phyloP scores from a whole-genome alignment of 2,797 vertebrate genomes.

The Enoplosus armatus region DNA sequence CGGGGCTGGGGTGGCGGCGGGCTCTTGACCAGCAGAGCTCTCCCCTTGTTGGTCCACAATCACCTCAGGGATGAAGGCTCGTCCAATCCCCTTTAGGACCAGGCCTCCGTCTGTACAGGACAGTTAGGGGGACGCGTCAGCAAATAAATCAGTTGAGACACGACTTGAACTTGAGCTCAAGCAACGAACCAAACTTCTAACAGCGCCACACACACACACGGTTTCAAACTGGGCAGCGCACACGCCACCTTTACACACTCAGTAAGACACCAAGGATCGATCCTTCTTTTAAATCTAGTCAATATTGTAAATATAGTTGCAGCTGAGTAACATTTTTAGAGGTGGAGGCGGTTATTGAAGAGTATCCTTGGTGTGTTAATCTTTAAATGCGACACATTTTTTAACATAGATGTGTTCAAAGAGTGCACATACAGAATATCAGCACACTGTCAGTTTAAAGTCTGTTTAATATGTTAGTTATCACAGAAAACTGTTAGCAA shows the following conservation, averaged over 20 bases:
- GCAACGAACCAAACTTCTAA: constrained; percentile 8
- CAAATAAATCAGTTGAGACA: constrained; percentile 10
- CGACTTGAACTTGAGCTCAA: constrained; percentile 1
- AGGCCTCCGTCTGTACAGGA: constrained; percentile 84
- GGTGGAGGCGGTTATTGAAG: constrained; percentile 6
- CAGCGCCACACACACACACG: constrained; percentile 5
- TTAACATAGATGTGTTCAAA: neutral
- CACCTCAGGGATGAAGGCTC: constrained; percentile 83
- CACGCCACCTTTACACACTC: constrained; percentile 21
- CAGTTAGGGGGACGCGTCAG: constrained; percentile 37
- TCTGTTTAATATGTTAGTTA: constrained; percentile 44
- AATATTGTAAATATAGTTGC: neutral
- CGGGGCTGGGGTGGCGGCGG: constrained; percentile 63
- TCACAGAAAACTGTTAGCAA: constrained; percentile 38
- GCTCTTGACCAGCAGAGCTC: constrained; percentile 83
- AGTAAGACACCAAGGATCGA: constrained; percentile 73
- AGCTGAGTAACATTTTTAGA: constrained; percentile 4
- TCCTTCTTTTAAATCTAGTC: constrained; percentile 12
- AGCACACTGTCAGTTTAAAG: constrained; percentile 10
- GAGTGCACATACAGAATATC: neutral
- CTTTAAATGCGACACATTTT: constrained; percentile 26
- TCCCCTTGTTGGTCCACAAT: constrained; percentile 72
- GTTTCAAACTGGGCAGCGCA: constrained; percentile 21
- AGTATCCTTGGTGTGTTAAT: constrained; percentile 76
- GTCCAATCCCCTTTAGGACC: constrained; percentile 83